Base-by-base conservation (phyloP, 2,797 vertebrate species). In the Clarias pachynema region DNA sequence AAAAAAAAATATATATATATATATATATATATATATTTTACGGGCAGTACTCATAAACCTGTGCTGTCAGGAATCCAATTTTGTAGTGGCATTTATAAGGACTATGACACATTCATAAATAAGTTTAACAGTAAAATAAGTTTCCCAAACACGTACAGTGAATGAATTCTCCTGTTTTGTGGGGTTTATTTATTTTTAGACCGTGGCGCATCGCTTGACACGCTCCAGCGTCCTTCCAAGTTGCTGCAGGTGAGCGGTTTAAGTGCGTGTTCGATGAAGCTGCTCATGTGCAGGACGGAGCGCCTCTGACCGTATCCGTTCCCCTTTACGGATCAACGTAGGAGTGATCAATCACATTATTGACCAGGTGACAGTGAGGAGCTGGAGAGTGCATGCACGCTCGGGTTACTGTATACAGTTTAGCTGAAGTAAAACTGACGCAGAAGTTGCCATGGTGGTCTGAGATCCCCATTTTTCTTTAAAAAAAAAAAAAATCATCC, bases 91-190 rank as follows among this genome's bases (percentile, higher is more conserved):
- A 89, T 89, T 79, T 87, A 89, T 78, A 87, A 88, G 82, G 44
- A 37, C 84, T 62, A 59, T 82, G 87, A 73, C 26, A 78, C 79
- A 65, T 86, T 85, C 81, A 92, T 90, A 91, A 93, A 92, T 90
- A 92, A 69, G 49, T 60, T 69, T 8, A 70, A 2, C 49, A 26
- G 53, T 40, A 34, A 44, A 82, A 60, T n/a, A 57, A 57, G 66
- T 20, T 49, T 80, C n/a, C 60, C 15, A 29, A 80, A 80, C 59
- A 79, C 15, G 65, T 29, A 22, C 26, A 69, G 86, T 18, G 77
- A 86, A 78, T 5, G 63, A 44, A 83, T 89, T 31, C 68, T 40
- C 29, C 4, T 72, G 78, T 82, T 86, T 40, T 82, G 57, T 85
- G 59, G 12, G 1, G 24, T 44, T 24, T 26, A 22, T 7, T 70